These are phyloP conservation scores for Etheostoma nigrum DNA, from an alignment of 2,797 vertebrate genomes.

Conservation along the genomic window DNA sequence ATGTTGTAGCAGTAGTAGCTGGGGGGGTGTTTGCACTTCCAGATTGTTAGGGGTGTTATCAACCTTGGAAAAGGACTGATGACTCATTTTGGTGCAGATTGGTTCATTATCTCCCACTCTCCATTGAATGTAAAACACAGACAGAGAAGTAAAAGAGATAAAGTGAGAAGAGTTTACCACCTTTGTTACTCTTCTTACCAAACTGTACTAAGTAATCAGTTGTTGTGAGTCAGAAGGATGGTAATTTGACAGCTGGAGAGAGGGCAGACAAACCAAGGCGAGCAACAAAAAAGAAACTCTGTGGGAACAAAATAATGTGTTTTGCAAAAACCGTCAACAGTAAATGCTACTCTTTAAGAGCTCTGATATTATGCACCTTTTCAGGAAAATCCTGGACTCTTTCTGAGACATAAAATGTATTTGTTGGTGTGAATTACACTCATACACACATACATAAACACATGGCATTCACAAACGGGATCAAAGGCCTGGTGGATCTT, in stretches of 20 bases:
- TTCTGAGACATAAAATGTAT: background rate
- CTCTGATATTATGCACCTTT: background rate
- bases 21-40: constrained; percentile 9
- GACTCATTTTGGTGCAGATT: constrained; percentile 59
- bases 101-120: constrained; percentile 59
- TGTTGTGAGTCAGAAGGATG: constrained; percentile 37
- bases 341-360: constrained; percentile 20
- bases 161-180: constrained; percentile 39
- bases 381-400: background rate
- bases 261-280: constrained; percentile 25
- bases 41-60: constrained; percentile 30
- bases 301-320: constrained; percentile 3
- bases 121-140: constrained; percentile 47
- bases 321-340: background rate
- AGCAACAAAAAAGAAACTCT: constrained; percentile 19
- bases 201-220: constrained; percentile 57
- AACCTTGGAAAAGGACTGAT: constrained; percentile 52
- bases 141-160: constrained; percentile 35
- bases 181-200: constrained; percentile 48
- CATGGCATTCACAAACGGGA: constrained; percentile 46
- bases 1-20: background rate
- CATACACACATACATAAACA: constrained; percentile 17
- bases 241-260: constrained; percentile 53
- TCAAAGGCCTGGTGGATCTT: constrained; percentile 61
- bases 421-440: background rate